Evolutionary conservation across 2,113 vertebrate species (phyloP), one percentile per base, ranked within the genome.

Genomic region (Oophaga pumilio): DNA sequence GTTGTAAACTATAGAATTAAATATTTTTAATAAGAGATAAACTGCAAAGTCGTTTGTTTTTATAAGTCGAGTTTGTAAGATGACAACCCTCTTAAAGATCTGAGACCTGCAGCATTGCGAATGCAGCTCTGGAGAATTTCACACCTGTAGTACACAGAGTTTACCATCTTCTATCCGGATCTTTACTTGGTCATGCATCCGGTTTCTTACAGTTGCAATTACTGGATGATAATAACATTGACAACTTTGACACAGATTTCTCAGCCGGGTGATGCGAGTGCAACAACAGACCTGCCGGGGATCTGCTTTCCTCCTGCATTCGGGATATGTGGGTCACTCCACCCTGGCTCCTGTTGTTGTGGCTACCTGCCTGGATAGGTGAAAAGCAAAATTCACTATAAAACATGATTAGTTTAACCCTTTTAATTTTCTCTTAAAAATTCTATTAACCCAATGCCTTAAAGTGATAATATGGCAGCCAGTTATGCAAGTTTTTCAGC

Each of bases 301-400:
- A 85, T 77, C 33, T 77, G 8, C 24, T 76, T 86, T 78, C 49
- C 60, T 86, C 14, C 14, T 64, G n/a, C 8, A 53, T 68, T 52
- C 60, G 66, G 60, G 50, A 64, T 64, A 86, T 86, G 66, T 79
- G 62, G 85, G 76, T 80, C 85, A 53, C 85, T 26, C 85, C 85
- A 50, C 62, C 50, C 49, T 8, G 43, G 50, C 59, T 66, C 59
- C 43, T 78, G 43, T 33, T 86, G 24, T n/a, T 66, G 59, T 24
- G 22, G 15, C 49, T 76, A 60, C 24, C 59, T 9, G 53, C 17
- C 43, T 53, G 15, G 33, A 53, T 69, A 86, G 62, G 76, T 28
- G 59, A 86, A 71, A 85, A 14, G 50, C n/a, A 33, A 43, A 43
- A 59, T 79, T 79, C 53, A 17, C 56, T 28, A 56, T 76, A 57